phyloP scores from a whole-genome alignment of 2,888 invertebrate genomes.

The Hecatera dysodea region DNA sequence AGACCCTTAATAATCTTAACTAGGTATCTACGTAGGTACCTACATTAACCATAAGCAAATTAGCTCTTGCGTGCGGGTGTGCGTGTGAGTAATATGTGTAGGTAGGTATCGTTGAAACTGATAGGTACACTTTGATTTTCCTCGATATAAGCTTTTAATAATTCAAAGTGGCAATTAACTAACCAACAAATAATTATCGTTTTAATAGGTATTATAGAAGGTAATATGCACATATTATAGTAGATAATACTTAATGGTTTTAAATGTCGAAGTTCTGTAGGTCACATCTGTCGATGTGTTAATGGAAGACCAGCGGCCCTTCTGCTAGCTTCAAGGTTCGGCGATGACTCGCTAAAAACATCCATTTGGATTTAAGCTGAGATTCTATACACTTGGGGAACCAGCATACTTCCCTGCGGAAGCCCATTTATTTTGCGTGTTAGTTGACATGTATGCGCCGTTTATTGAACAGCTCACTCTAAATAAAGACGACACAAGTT shows the following conservation, averaged over 20 bases:
- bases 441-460: not conserved
- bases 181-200: slow-evolving; percentile 39
- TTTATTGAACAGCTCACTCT: not conserved
- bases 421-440: not conserved
- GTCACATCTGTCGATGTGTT: not conserved
- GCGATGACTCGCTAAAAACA: not conserved
- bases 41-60: slow-evolving; percentile 16
- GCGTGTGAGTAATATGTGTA: slow-evolving; percentile 1
- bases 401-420: not conserved
- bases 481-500: not conserved
- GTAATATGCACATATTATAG: slow-evolving; percentile 31
- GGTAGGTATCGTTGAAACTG: slow-evolving; percentile 7
- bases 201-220: slow-evolving; percentile 28
- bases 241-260: not conserved
- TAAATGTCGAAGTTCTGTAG: not conserved
- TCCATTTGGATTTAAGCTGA: not conserved
- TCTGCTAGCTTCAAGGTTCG: not conserved
- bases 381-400: not conserved
- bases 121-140: slow-evolving; percentile 11
- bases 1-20: slow-evolving; percentile 18
- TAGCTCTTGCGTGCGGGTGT: slow-evolving; percentile 14
- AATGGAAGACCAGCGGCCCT: not conserved
- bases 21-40: not conserved
- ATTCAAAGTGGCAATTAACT: slow-evolving; percentile 47
- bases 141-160: slow-evolving; percentile 51